Evolutionary conservation across 1,140 invertebrate species (phyloP), one percentile per base, ranked within the genome.

Genomic region (Eupristina koningsbergeri): DNA sequence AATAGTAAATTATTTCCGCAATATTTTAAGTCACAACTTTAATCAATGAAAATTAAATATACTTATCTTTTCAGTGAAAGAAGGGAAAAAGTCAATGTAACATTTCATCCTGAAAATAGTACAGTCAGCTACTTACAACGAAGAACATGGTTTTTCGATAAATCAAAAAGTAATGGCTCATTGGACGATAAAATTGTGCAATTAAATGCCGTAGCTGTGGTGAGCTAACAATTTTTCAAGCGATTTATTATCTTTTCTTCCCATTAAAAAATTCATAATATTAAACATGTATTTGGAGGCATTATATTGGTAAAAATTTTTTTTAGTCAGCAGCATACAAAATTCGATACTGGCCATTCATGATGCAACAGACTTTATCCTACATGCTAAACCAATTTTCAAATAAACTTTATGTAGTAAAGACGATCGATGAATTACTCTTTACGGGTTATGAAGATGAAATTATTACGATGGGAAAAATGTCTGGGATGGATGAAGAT

Each of bases 161-260:
- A 91, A 69, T 92, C 94, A 13, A 92, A 92, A 81, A 98, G 97
- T 85, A 95, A 95, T 74, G 97, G 97, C 1, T 93, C 93, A 19
- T 93, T 98, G 22, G 91, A 94, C 50, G 97, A 98, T 88, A 92
- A 94, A 6, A 93, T 98, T 80, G 95, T 94, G 0, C 97, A 96
- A 7, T 89, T 98, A 7, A 98, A 99, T 90, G 93, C 95, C 13
- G 95, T 98, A 15, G 95, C 96, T 47, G 92, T 97, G 90, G 97
- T 98, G 89, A 95, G 95, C 93, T 85, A 39, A 29, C 47, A 83
- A 22, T 36, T 11, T 36, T 53, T 73, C 8, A 34, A 80, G 50
- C 69, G 71, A 53, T 63, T 71, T 71, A 69, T 69, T 69, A 8
- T 3, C n/a, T 36, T 69, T 39, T 39, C 22, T 22, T 3, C 3